These are phyloP conservation scores for Zosterops lateralis DNA, from an alignment of 2,113 vertebrate species.

Conservation along the genomic window DNA sequence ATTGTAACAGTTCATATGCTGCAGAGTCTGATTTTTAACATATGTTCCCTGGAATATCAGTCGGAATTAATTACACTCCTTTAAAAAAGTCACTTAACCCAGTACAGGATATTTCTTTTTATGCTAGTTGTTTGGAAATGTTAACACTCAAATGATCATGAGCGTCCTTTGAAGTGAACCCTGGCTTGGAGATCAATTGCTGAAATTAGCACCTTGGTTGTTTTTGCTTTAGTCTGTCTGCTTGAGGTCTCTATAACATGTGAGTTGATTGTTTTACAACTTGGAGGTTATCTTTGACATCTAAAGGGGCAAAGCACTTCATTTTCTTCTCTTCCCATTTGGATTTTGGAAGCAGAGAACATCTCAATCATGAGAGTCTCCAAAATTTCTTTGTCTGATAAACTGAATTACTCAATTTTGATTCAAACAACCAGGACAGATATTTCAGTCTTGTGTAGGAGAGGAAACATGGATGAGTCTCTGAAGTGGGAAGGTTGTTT, in stretches of 20 bases:
- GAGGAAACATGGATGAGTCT: neutral
- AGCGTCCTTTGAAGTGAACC: conserved; percentile 60
- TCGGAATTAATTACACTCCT: conserved; percentile 46
- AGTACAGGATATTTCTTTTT: conserved; percentile 59
- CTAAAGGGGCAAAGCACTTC: conserved; percentile 15
- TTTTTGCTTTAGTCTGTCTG: neutral
- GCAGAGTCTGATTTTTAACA: conserved; percentile 70
- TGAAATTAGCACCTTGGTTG: conserved; percentile 58
- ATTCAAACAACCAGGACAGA: neutral
- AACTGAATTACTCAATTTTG: neutral
- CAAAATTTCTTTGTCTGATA: neutral
- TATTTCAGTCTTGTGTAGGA: neutral
- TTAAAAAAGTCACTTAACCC: conserved; percentile 66
- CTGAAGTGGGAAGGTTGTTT: neutral
- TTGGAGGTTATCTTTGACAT: conserved; percentile 60
- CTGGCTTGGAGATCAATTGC: conserved; percentile 54
- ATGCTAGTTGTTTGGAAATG: conserved; percentile 58
- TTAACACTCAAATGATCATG: conserved; percentile 56
- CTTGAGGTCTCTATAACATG: neutral
- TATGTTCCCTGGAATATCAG: conserved; percentile 63
- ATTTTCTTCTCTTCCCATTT: neutral
- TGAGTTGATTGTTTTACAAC: conserved; percentile 24
- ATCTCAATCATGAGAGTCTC: neutral
- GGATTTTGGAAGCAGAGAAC: neutral
- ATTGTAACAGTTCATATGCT: neutral